Evolutionary conservation across 2,113 vertebrate species (phyloP).

Genomic region (Hucho hucho): DNA sequence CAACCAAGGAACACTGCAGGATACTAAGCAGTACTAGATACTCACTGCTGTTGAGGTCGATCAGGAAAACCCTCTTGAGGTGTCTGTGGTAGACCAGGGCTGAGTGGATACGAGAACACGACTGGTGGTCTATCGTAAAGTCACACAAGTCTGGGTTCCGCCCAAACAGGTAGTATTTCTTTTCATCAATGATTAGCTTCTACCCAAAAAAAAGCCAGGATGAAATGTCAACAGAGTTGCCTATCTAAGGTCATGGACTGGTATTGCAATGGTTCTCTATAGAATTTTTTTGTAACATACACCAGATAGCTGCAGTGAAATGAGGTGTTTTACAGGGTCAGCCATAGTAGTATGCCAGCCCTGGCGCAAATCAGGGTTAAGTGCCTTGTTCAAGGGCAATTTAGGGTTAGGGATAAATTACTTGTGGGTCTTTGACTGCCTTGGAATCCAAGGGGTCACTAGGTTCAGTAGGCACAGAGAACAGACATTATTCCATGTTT

Average conservation of each 20-base stretch:
- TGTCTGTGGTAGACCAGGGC: conserved; percentile 91
- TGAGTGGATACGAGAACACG: conserved; percentile 87
- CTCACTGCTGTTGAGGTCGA: conserved; percentile 93
- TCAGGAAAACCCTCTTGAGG: conserved; percentile 90
- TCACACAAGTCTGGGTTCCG: conserved; percentile 89
- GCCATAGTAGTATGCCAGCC: too few species aligned
- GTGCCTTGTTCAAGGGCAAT: not conserved
- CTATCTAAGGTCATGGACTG: not conserved
- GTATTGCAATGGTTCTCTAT: not conserved
- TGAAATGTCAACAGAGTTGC: not conserved
- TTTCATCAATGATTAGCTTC: conserved; percentile 93
- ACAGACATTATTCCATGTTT: not conserved
- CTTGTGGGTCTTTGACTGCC: not conserved
- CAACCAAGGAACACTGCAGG: not conserved
- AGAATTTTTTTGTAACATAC: not conserved
- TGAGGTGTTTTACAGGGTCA: too few species aligned
- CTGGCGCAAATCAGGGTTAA: too few species aligned
- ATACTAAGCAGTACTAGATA: conserved; percentile 23
- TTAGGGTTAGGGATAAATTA: not conserved
- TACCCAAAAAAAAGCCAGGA: conserved; percentile 43
- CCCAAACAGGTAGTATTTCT: conserved; percentile 91
- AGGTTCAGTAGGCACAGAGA: not conserved
- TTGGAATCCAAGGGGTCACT: not conserved
- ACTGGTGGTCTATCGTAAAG: conserved; percentile 91
- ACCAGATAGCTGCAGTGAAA: too few species aligned